Conservation (phyloP, 2,113 vertebrate genomes). For the Neodontobutis hainanensis region DNA sequence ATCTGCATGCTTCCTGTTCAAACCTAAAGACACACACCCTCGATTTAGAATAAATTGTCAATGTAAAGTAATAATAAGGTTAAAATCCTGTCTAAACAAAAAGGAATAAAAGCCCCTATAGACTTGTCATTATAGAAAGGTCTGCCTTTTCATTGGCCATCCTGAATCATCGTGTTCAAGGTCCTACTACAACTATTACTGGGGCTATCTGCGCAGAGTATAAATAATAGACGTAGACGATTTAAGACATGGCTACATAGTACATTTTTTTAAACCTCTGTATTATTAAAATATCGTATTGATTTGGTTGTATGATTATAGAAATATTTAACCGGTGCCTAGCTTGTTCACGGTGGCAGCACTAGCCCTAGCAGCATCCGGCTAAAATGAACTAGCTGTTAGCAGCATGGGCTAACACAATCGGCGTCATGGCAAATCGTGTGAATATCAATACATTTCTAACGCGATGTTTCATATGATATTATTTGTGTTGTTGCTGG, state of each 20-base stretch:
- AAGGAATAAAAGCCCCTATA: too few relatives aligned
- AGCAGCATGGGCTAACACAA: slow-evolving; percentile 43
- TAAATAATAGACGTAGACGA: not conserved
- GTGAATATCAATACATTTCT: not conserved
- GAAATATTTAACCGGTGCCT: not conserved
- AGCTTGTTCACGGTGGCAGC: not conserved
- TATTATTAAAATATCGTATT: not conserved
- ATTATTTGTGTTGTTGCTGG: accelerated
- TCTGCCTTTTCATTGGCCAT: not conserved
- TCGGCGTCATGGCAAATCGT: not conserved
- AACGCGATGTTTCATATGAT: not conserved
- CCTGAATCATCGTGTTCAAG: not conserved
- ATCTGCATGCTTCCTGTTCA: too few relatives aligned
- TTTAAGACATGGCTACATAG: not conserved
- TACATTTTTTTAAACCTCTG: not conserved
- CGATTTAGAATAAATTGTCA: too few relatives aligned
- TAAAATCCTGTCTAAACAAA: too few relatives aligned
- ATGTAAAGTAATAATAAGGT: too few relatives aligned
- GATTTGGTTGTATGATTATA: not conserved
- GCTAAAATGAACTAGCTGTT: slow-evolving; percentile 11
- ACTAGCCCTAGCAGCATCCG: slow-evolving; percentile 28
- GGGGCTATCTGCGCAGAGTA: not conserved
- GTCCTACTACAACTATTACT: not conserved
- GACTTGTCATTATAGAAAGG: not conserved
- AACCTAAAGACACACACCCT: too few relatives aligned